These are phyloP conservation scores for Helarctos malayanus DNA, from an alignment of 2,797 vertebrate genomes.

Conservation along the genomic window DNA sequence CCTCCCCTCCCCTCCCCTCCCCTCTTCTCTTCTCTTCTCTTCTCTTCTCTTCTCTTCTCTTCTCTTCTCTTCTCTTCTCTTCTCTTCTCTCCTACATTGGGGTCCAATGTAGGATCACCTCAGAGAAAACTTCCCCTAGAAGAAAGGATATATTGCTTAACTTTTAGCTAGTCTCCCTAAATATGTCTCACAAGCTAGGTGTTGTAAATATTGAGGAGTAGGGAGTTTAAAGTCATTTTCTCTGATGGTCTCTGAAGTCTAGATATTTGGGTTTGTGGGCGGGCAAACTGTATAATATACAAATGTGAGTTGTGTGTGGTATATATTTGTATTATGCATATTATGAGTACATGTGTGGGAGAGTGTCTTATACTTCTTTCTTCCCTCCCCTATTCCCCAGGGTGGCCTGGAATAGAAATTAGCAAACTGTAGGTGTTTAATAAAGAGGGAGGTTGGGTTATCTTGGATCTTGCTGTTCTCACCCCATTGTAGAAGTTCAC, in stretches of 20 bases:
- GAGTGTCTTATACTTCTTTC: not conserved
- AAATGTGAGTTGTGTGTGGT: constrained; percentile 2
- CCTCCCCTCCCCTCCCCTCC: not conserved
- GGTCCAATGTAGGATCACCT: not conserved
- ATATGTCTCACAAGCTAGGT: not conserved
- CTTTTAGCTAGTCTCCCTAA: not conserved
- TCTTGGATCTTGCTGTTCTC: constrained; percentile 26
- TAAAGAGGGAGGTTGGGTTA: not conserved
- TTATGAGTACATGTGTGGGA: not conserved
- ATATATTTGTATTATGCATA: not conserved
- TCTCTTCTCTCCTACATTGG: not conserved
- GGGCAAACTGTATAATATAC: not conserved
- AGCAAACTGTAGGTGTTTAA: constrained; percentile 38
- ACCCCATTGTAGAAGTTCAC: not conserved
- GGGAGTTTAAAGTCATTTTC: constrained; percentile 41
- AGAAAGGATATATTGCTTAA: not conserved
- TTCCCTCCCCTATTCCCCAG: not conserved
- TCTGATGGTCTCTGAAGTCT: constrained; percentile 56
- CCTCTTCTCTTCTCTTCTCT: not conserved
- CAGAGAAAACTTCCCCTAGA: constrained; percentile 23
- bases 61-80: not conserved
- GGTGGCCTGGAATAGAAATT: constrained; percentile 30
- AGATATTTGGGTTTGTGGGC: not conserved
- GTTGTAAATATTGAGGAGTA: not conserved
- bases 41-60: not conserved